Conservation (phyloP, 2,888 invertebrate species). For the Macropis europaea region DNA sequence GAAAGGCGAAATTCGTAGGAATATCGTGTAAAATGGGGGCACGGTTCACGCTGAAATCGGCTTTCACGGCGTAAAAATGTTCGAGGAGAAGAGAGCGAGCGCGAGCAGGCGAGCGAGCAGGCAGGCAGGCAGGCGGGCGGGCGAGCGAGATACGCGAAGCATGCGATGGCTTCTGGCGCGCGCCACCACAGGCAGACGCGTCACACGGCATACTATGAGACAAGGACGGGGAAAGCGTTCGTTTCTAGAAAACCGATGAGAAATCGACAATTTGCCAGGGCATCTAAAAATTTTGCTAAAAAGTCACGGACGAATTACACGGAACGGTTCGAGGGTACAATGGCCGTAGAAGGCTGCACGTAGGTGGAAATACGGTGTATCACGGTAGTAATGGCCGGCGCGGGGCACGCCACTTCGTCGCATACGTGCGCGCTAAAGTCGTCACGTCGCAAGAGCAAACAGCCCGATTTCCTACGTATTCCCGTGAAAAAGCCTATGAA, state of each 20-base stretch:
- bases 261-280: constrained; percentile 38
- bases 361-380: constrained; percentile 62
- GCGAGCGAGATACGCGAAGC: constrained; percentile 49
- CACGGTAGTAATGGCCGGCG: constrained; percentile 75
- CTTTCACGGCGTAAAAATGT: constrained; percentile 30
- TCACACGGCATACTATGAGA: constrained; percentile 55
- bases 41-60: constrained; percentile 6
- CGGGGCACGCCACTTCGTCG: constrained; percentile 74
- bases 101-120: too few species aligned
- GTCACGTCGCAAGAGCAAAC: constrained; percentile 80
- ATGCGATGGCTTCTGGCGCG: constrained; percentile 57
- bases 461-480: constrained; percentile 79
- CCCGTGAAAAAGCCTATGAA: constrained; percentile 73
- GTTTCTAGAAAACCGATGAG: constrained; percentile 42
- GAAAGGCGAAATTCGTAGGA: background rate
- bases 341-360: constrained; percentile 34
- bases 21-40: constrained; percentile 28
- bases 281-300: constrained; percentile 53
- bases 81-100: constrained; percentile 33
- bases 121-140: too few species aligned
- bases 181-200: constrained; percentile 63
- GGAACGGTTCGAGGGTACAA: background rate
- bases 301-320: constrained; percentile 53
- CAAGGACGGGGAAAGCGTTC: constrained; percentile 50
- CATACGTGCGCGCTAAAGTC: constrained; percentile 69